These are phyloP conservation scores for Catostomus latipinnis DNA, from an alignment of 2,797 vertebrate genomes.

Conservation along the genomic window DNA sequence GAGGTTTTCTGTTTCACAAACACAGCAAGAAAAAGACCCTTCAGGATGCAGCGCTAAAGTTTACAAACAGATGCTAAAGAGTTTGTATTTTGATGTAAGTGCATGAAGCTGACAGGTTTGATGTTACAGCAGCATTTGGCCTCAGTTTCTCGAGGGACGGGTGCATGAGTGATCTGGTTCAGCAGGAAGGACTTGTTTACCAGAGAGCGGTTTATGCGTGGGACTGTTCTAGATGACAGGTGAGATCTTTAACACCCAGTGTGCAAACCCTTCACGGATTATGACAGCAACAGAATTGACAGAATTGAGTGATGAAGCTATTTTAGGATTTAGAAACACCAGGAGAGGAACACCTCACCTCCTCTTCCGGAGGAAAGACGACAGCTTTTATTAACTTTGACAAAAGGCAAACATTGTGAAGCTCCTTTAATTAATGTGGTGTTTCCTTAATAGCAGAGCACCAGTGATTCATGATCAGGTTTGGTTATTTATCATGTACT, in stretches of 20 bases:
- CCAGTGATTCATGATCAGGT: constrained; percentile 4
- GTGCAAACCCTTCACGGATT: too few relatives aligned
- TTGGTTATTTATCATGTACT: not conserved
- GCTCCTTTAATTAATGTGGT: too few relatives aligned
- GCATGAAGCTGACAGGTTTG: not conserved
- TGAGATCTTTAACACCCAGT: not conserved
- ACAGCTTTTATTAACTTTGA: not conserved
- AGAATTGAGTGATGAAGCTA: not conserved
- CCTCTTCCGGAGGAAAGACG: too few relatives aligned
- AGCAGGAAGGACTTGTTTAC: not conserved
- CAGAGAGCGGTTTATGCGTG: not conserved
- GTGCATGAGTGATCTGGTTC: not conserved
- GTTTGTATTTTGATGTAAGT: not conserved
- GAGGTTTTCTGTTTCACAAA: constrained; percentile 1
- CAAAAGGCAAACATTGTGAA: not conserved
- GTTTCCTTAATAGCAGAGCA: not conserved
- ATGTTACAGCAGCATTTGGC: not conserved
- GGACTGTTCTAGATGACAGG: not conserved
- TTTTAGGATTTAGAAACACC: not conserved
- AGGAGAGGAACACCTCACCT: too few relatives aligned
- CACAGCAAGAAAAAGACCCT: not conserved
- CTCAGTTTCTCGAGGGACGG: not conserved
- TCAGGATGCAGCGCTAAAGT: not conserved
- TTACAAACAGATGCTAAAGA: not conserved
- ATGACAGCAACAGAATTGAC: not conserved